Evolutionary conservation across 1,140 invertebrate species (phyloP).

Genomic region (Pachypeltis micranthus): DNA sequence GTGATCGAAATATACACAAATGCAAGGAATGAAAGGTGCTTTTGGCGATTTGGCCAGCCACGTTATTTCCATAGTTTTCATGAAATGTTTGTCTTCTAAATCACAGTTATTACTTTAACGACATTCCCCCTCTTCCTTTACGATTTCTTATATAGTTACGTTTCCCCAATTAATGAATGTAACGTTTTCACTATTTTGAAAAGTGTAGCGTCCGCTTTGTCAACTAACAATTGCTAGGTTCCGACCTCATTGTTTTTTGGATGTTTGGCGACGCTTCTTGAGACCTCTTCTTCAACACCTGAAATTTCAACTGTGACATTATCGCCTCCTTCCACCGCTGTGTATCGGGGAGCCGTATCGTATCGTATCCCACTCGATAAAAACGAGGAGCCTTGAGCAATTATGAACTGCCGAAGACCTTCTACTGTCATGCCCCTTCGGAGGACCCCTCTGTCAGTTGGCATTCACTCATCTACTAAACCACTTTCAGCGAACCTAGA

Average conservation of each 20-base stretch:
- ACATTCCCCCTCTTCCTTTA: slow-evolving; percentile 60
- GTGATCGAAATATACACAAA: slow-evolving; percentile 88
- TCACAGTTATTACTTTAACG: slow-evolving; percentile 61
- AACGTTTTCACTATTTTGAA: slow-evolving; percentile 79
- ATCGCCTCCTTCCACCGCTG: slow-evolving; percentile 56
- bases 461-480: slow-evolving; percentile 95
- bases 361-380: slow-evolving; percentile 99
- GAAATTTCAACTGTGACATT: slow-evolving; percentile 60
- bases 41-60: slow-evolving; percentile 67
- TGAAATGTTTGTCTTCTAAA: slow-evolving; percentile 82
- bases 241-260: slow-evolving; percentile 86
- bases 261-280: slow-evolving; percentile 70
- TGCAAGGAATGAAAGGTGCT: slow-evolving; percentile 57
- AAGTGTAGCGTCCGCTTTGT: slow-evolving; percentile 72
- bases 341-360: slow-evolving; percentile 89
- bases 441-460: slow-evolving; percentile 92
- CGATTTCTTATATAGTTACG: slow-evolving; percentile 73
- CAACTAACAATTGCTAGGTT: slow-evolving; percentile 66
- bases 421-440: slow-evolving; percentile 94
- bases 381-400: slow-evolving; percentile 98
- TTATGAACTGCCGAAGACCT: slow-evolving; percentile 93
- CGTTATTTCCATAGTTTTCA: slow-evolving; percentile 91
- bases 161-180: slow-evolving; percentile 99
- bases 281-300: slow-evolving; percentile 45
- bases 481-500: slow-evolving; percentile 94